These are phyloP conservation scores for Sardina pilchardus DNA, from an alignment of 2,113 vertebrate genomes.

Conservation along the genomic window DNA sequence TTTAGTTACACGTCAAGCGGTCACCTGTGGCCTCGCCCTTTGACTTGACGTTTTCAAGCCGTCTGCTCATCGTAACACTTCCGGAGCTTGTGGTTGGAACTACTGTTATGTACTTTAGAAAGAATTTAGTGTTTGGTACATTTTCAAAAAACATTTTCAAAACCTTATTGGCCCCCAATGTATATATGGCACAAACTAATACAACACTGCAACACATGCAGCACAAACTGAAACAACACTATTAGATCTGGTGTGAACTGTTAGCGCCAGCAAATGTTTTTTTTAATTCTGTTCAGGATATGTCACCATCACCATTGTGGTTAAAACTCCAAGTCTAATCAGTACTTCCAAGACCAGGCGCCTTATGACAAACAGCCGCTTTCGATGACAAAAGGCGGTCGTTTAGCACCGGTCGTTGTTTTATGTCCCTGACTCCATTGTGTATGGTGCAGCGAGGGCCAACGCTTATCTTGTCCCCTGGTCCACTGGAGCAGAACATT, in stretches of 20 bases:
- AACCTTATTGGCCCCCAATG: neutral
- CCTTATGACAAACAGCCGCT: neutral
- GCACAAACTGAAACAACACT: too few relatives aligned
- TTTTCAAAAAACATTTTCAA: neutral
- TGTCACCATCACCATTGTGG: neutral
- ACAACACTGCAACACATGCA: too few relatives aligned
- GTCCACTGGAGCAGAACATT: conserved; percentile 11
- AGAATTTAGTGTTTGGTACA: neutral
- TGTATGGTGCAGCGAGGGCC: neutral
- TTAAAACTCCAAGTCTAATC: neutral
- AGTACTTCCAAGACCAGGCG: neutral
- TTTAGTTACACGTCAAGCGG: neutral
- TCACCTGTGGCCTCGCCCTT: neutral
- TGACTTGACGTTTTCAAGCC: neutral
- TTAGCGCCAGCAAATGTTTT: neutral
- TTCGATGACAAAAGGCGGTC: neutral
- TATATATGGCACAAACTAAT: neutral
- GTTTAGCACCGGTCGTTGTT: neutral
- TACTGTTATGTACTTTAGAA: neutral
- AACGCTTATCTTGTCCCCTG: neutral
- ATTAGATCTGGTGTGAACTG: neutral
- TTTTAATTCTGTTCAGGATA: neutral
- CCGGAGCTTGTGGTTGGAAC: neutral
- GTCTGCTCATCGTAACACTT: neutral
- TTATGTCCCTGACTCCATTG: neutral